These are phyloP conservation scores for Sycobia sp. DNA, from an alignment of 1,140 invertebrate species.

Conservation along the genomic window DNA sequence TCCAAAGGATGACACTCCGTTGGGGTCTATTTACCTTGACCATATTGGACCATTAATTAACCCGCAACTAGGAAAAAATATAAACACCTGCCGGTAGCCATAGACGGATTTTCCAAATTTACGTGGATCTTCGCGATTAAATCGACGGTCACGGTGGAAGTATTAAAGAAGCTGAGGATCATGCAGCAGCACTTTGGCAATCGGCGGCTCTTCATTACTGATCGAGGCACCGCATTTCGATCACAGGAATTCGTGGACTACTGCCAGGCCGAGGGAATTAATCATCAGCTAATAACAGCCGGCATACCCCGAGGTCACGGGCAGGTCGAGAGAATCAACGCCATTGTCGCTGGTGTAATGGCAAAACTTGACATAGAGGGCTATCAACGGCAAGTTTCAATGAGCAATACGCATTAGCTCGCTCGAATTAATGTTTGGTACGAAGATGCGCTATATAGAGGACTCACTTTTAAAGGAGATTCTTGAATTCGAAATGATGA, in stretches of 20 bases:
- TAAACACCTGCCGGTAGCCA: too few relatives aligned
- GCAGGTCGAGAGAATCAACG: conserved; percentile 39
- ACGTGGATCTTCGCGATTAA: conserved; percentile 8
- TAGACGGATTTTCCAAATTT: too few relatives aligned
- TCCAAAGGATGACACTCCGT: background rate
- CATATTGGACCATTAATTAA: conserved; percentile 2
- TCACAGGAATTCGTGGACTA: too few relatives aligned
- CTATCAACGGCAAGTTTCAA: too few relatives aligned
- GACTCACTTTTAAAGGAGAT: too few relatives aligned
- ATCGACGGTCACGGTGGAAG: background rate
- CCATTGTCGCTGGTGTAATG: too few relatives aligned
- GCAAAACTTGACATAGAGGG: too few relatives aligned
- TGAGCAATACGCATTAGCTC: conserved; percentile 42
- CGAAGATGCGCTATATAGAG: too few relatives aligned
- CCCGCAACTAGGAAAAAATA: too few relatives aligned
- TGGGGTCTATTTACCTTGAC: background rate
- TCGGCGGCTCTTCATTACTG: conserved; percentile 3
- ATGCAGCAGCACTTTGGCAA: background rate
- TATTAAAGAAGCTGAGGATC: background rate
- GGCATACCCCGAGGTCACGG: conserved; percentile 30
- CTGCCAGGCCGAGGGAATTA: too few relatives aligned
- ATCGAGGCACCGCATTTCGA: conserved; percentile 34
- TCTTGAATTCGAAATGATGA: conserved; percentile 46
- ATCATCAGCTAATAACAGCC: too few relatives aligned
- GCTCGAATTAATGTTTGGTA: too few relatives aligned